Percentiles rank a stretch among this genome's conserved stretches.
phyloP scores from a whole-genome alignment of 2,888 invertebrate species.

The Cheilosia impressa region DNA sequence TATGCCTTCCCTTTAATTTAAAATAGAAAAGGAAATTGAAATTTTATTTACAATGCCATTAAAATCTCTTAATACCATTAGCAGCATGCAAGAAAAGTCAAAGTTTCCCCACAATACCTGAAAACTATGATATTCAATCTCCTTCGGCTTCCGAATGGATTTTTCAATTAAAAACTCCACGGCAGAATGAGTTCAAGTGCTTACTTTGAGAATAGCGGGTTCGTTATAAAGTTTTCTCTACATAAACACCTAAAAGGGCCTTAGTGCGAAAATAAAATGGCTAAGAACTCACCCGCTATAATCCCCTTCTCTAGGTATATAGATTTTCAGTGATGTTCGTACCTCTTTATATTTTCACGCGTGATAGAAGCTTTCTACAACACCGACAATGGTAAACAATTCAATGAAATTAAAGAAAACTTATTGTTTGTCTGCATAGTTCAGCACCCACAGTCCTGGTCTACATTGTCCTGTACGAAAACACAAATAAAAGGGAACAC shows the following conservation, averaged over 20 bases:
- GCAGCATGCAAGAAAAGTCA: too few relatives aligned
- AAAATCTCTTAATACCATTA: too few relatives aligned
- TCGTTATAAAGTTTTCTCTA: conserved; percentile 16
- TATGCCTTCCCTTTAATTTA: too few relatives aligned
- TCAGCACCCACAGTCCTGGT: neutral
- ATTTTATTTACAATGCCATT: too few relatives aligned
- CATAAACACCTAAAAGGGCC: neutral
- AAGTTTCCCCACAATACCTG: too few relatives aligned
- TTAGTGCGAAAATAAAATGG: neutral
- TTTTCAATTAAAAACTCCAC: conserved; percentile 31
- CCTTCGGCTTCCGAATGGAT: conserved; percentile 8
- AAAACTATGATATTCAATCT: neutral
- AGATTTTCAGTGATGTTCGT: conserved; percentile 13
- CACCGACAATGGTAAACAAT: conserved; percentile 38
- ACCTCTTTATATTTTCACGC: conserved; percentile 6
- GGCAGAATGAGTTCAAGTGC: conserved; percentile 20
- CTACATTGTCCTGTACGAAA: neutral
- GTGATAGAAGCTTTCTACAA: conserved; percentile 21
- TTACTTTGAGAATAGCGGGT: conserved; percentile 15
- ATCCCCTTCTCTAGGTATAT: neutral
- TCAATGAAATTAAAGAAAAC: conserved; percentile 42
- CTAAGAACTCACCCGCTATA: neutral
- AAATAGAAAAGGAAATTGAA: too few relatives aligned
- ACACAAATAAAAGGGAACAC: neutral
- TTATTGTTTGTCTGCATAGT: conserved; percentile 12